Conservation (phyloP, 2,888 invertebrate genomes). For the Troilus luridus region DNA sequence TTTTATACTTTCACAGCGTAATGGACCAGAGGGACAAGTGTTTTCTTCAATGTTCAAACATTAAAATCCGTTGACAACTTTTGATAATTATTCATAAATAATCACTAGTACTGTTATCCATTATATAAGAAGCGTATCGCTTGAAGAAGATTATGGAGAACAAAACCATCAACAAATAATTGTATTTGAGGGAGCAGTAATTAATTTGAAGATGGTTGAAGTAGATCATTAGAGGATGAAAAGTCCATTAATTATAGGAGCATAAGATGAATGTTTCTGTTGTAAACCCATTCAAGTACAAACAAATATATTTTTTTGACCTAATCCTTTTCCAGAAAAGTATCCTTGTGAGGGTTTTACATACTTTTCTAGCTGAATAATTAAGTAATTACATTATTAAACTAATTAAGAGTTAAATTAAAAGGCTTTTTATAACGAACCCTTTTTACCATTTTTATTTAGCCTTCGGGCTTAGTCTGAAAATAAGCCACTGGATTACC, state of each 20-base stretch:
- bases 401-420: background rate
- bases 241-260: background rate
- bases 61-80: too few relatives aligned
- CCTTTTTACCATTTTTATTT: background rate
- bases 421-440: background rate
- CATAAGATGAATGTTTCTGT: background rate
- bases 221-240: constrained; percentile 14
- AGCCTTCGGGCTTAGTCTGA: background rate
- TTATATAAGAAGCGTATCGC: too few relatives aligned
- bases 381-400: background rate
- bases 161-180: background rate
- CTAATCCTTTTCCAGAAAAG: background rate
- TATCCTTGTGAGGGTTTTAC: too few relatives aligned
- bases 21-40: too few relatives aligned
- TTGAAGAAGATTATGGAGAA: too few relatives aligned
- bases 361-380: background rate
- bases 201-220: background rate
- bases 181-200: background rate
- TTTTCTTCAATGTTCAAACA: too few relatives aligned
- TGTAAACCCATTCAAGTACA: background rate
- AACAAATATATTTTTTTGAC: background rate
- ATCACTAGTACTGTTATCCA: too few relatives aligned
- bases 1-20: too few relatives aligned
- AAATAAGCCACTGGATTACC: background rate
- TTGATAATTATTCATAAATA: too few relatives aligned